Evolutionary conservation across 2,113 vertebrate species (phyloP), one percentile per base, ranked within the genome.

Genomic region (Xenotilapia longispinis): DNA sequence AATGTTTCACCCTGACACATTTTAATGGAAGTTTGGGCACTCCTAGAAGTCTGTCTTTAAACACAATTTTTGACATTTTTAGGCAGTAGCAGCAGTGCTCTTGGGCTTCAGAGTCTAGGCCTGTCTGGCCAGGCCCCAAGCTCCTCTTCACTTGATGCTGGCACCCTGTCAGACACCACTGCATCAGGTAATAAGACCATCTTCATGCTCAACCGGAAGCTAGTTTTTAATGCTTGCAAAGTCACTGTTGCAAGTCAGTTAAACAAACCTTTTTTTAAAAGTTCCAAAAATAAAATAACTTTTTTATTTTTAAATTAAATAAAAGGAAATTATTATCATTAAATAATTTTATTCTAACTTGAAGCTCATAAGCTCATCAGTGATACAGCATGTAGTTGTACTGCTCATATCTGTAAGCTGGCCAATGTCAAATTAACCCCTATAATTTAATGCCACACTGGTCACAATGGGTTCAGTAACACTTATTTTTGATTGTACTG

Each of bases 81-180:
- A 99, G 98, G 98, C 89, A 99, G 98, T 96, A 99, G 98, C 96
- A 99, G 99, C 95, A 99, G 98, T 92, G 98, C 98, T 49, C 97
- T 99, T 70, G 98, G 98, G 60, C 97, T 99, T 84, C 99, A 99
- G 96, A 99, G 99, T 90, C 90, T 95, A 81, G 99, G 98, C 4
- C 95, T 99, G 49, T 99, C 99, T 15, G 99, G 98, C 82, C 99
- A 99, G 88, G 98, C 98, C 55, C 98, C 98, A 93, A 99, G 99
- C 95, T 99, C 99, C 80, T 99, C 99, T 57, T 99, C 98, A 23
- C 96, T 99, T 36, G 99, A 99, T 28, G 99, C 99, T 2, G 99
- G 99, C 85, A 99, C 99, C 0, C 97, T 99, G 73, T 99, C 99
- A 5, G 99, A 99, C 95, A 99, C 99, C 75, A 99, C 99, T 19